phyloP scores from a whole-genome alignment of 2,888 invertebrate genomes.

The Hymenopus coronatus region DNA sequence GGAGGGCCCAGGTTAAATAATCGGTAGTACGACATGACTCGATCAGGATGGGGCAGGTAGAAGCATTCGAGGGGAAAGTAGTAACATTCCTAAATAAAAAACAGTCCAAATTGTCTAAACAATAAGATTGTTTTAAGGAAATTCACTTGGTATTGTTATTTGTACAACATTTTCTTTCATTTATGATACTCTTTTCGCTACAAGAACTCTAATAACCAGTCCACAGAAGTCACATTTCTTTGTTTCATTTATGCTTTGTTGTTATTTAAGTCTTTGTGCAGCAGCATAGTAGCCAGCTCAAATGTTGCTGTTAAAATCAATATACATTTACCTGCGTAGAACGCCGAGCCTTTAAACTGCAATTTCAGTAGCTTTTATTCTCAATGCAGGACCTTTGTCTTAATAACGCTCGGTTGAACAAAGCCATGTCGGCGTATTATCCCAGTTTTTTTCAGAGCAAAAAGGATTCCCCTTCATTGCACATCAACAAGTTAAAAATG shows the following conservation, averaged over 20 bases:
- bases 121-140: too few species aligned
- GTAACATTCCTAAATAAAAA: too few species aligned
- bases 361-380: background rate
- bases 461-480: background rate
- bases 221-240: background rate
- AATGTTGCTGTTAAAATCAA: background rate
- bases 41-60: too few species aligned
- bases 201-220: too few species aligned
- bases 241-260: background rate
- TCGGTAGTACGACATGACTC: too few species aligned
- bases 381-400: background rate
- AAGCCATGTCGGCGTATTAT: background rate
- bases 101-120: too few species aligned
- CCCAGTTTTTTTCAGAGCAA: background rate
- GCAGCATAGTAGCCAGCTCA: background rate
- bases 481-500: background rate
- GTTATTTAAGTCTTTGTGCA: background rate
- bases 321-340: background rate
- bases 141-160: too few species aligned
- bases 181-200: too few species aligned
- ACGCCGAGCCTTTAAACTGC: background rate
- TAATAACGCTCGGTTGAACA: background rate
- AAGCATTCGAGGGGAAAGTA: too few species aligned
- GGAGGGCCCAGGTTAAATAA: too few species aligned
- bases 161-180: too few species aligned